Evolutionary conservation across 2,113 vertebrate species (phyloP), one percentile per base, ranked within the genome.

Genomic region (Engraulis encrasicolus): DNA sequence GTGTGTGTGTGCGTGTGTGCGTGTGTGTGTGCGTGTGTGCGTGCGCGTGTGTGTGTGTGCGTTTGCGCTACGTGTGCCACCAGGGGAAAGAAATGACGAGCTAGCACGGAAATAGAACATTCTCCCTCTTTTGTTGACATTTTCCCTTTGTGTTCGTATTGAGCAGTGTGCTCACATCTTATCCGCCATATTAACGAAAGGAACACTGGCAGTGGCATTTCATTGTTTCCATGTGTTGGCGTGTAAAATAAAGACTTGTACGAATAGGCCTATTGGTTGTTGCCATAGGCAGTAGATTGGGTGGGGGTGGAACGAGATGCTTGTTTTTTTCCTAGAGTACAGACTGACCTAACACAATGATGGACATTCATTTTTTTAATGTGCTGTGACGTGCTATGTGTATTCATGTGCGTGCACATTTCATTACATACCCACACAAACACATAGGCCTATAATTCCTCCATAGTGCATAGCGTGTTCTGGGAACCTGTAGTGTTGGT

Each of bases 1-100:
- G 52, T 80, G 48, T 81, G 50, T 66, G 74, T 78, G 61, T 58
- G 58, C 83, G 34, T 80, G 40, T 45, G 40, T 45, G 40, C 9
- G 40, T 45, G 40, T 45, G 40, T 45, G 40, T 45, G 40, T 45
- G 40, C 9, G 40, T 45, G 40, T 45, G 3, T 45, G 9, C 40
- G 40, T 45, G 40, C 9, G 4, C 4, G 40, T 45, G 40, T 45
- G 40, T 45, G 40, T 45, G 40, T 45, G 40, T 45, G 4, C 4
- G 40, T 45, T 3, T 45, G 40, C 9, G 40, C 9, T 45, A 45
- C n/a, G 40, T 45, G 40, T 71, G 23, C 11, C 54, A 74, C 9
- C 14, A 12, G 31, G 66, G 27, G n/a, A 11, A 36, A 1, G 66
- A 36, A 4, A 36, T 15, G 66, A 34, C 66, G 31, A 2, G 12